Conservation (phyloP, 2,797 vertebrate species). For the Megalops cyprinoides region DNA sequence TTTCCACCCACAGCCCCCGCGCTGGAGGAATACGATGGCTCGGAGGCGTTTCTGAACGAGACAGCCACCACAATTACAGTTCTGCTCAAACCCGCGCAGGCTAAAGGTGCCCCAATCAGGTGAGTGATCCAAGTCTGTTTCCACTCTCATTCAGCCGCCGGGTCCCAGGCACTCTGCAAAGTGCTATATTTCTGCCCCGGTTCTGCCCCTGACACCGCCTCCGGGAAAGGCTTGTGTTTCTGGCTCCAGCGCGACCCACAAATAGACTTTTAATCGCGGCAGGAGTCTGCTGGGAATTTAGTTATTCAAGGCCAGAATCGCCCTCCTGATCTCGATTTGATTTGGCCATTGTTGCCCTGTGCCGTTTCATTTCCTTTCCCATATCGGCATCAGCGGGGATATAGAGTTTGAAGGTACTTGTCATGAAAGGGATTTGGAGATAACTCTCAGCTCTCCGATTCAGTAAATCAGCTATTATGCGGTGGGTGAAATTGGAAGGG, state of each 20-base stretch:
- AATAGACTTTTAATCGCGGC: slow-evolving; percentile 39
- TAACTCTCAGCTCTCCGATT: slow-evolving; percentile 50
- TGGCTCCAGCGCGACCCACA: slow-evolving; percentile 33
- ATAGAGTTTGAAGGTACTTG: slow-evolving; percentile 58
- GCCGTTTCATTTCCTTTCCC: slow-evolving; percentile 56
- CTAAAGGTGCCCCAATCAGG: slow-evolving; percentile 98
- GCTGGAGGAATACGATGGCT: slow-evolving; percentile 92
- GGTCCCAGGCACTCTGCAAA: neutral
- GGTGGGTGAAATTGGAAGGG: slow-evolving; percentile 56
- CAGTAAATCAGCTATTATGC: slow-evolving; percentile 55
- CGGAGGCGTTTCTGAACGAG: slow-evolving; percentile 94
- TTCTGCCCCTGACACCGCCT: slow-evolving; percentile 25
- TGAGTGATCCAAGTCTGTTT: slow-evolving; percentile 61
- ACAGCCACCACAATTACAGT: slow-evolving; percentile 97
- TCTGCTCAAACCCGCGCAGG: slow-evolving; percentile 93
- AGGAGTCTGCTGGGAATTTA: slow-evolving; percentile 34
- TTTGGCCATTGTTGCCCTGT: slow-evolving; percentile 37
- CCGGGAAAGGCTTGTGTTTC: slow-evolving; percentile 43
- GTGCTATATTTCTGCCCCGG: neutral
- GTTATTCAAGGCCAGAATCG: slow-evolving; percentile 37
- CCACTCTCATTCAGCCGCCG: neutral
- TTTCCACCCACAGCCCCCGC: slow-evolving; percentile 81
- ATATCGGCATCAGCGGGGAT: slow-evolving; percentile 46
- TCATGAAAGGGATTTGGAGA: slow-evolving; percentile 61
- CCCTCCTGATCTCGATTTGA: slow-evolving; percentile 47